Evolutionary conservation across 2,888 invertebrate genomes (phyloP).

Genomic region (Pandemis cinnamomeana): DNA sequence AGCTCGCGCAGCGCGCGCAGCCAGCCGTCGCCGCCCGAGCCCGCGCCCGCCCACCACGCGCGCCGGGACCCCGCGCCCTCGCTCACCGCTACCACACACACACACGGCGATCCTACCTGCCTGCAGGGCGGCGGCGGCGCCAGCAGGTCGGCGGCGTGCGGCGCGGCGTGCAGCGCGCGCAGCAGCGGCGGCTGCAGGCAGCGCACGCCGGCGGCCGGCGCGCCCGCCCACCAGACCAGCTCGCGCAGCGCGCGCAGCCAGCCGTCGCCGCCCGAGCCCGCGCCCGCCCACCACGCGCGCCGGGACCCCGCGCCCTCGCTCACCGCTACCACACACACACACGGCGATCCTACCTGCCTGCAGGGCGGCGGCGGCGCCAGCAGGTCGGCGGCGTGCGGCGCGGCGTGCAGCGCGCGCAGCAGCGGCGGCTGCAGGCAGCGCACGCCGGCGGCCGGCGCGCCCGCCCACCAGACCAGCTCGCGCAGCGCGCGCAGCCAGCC

Average conservation of each 20-base stretch:
- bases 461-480: slow-evolving; percentile 74
- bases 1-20: slow-evolving; percentile 65
- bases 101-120: slow-evolving; percentile 64
- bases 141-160: slow-evolving; percentile 61
- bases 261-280: slow-evolving; percentile 57
- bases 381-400: slow-evolving; percentile 61
- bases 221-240: slow-evolving; percentile 72
- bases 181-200: slow-evolving; percentile 65
- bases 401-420: slow-evolving; percentile 69
- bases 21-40: slow-evolving; percentile 61
- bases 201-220: slow-evolving; percentile 58
- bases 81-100: slow-evolving; percentile 56
- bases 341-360: slow-evolving; percentile 64
- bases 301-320: slow-evolving; percentile 53
- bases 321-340: slow-evolving; percentile 54
- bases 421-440: slow-evolving; percentile 65
- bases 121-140: slow-evolving; percentile 61
- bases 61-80: slow-evolving; percentile 52
- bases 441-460: slow-evolving; percentile 55
- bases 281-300: slow-evolving; percentile 65
- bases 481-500: slow-evolving; percentile 66
- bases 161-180: slow-evolving; percentile 69
- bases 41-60: slow-evolving; percentile 65
- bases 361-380: slow-evolving; percentile 62
- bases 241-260: slow-evolving; percentile 66